Evolutionary conservation across 2,113 vertebrate genomes (phyloP).

Genomic region (Pachyramphus minor): DNA sequence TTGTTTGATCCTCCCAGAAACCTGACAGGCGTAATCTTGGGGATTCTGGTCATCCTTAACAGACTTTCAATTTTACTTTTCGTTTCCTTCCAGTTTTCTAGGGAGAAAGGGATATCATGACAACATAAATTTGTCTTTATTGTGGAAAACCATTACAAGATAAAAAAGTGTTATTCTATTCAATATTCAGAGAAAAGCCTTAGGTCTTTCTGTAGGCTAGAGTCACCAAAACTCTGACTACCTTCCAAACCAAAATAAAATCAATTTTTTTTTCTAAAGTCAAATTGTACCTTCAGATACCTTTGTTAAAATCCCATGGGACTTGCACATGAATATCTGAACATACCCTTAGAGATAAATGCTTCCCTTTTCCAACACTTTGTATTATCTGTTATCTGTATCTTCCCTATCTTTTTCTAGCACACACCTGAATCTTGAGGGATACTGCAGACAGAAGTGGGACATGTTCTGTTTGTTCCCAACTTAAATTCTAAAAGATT

Average conservation of each 20-base stretch:
- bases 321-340: not conserved
- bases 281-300: not conserved
- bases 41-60: not conserved
- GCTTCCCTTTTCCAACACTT: not conserved
- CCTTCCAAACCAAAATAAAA: not conserved
- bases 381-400: not conserved
- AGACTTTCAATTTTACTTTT: not conserved
- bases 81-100: not conserved
- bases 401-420: not conserved
- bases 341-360: not conserved
- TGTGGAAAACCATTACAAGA: not conserved
- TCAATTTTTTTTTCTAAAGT: not conserved
- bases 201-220: not conserved
- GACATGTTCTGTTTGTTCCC: not conserved
- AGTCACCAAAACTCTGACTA: not conserved
- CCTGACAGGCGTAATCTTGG: not conserved
- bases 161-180: not conserved
- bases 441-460: not conserved
- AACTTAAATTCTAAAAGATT: constrained; percentile 11
- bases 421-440: not conserved
- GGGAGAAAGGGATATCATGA: fast-evolving
- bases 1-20: not conserved
- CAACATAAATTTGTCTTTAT: not conserved
- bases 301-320: not conserved
- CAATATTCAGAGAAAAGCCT: not conserved